Conservation (phyloP, 2,113 vertebrate genomes). For the Plotosus lineatus region DNA sequence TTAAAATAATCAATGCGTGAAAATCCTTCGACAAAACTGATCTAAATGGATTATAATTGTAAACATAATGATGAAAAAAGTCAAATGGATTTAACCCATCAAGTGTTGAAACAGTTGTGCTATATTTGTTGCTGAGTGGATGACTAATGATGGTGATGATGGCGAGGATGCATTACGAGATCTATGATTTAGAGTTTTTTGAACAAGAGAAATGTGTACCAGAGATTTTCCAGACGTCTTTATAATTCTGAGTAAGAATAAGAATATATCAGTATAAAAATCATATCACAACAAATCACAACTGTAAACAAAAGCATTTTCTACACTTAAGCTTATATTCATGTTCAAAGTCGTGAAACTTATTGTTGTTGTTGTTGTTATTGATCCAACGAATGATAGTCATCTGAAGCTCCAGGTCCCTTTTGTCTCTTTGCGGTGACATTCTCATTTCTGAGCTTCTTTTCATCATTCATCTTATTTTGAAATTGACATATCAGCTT, state of each 20-base stretch:
- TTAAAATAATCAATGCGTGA: too few relatives aligned
- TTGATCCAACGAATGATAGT: neutral
- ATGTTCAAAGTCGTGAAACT: neutral
- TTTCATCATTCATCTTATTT: neutral
- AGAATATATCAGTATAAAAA: neutral
- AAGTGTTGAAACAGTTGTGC: neutral
- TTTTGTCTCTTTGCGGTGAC: neutral
- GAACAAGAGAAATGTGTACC: neutral
- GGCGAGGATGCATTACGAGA: too few relatives aligned
- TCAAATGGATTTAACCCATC: neutral
- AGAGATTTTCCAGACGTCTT: neutral
- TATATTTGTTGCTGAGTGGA: too few relatives aligned
- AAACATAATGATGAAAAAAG: too few relatives aligned
- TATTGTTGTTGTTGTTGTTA: too few relatives aligned
- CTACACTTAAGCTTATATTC: neutral
- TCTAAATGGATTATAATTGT: too few relatives aligned
- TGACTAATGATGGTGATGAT: neutral
- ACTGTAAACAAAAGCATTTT: neutral
- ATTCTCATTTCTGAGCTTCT: neutral
- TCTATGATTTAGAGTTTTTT: neutral
- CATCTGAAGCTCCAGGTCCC: neutral
- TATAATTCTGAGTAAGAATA: neutral
- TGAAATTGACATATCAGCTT: neutral
- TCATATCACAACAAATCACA: neutral
- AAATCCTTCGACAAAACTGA: too few relatives aligned